phyloP scores from a whole-genome alignment of 2,797 vertebrate species.

The Pipistrellus pygmaeus region DNA sequence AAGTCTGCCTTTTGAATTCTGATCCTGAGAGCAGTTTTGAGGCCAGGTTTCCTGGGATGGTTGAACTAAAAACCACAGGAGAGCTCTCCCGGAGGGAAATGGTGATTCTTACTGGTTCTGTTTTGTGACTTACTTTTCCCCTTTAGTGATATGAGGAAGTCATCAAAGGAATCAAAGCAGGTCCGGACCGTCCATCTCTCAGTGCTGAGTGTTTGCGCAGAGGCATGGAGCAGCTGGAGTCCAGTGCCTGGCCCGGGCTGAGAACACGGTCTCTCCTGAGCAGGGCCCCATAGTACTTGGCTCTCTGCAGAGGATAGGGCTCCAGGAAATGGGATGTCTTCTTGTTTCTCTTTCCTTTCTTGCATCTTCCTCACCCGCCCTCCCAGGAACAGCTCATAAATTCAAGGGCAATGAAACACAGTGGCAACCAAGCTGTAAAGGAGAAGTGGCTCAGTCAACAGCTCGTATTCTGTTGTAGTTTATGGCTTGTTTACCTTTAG shows the following conservation, averaged over 20 bases:
- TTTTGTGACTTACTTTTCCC: neutral
- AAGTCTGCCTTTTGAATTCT: neutral
- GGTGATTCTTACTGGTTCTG: neutral
- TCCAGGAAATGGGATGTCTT: neutral
- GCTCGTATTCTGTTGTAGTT: conserved; percentile 33
- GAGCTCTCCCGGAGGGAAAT: neutral
- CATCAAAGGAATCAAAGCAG: neutral
- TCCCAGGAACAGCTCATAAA: neutral
- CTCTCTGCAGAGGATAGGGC: neutral
- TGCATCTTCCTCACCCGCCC: neutral
- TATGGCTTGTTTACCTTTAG: conserved; percentile 72
- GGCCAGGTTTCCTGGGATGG: neutral
- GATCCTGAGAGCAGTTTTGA: neutral
- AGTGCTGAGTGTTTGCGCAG: neutral
- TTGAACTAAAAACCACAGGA: neutral
- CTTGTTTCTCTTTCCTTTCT: conserved; percentile 6
- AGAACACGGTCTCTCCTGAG: neutral
- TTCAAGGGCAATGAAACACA: neutral
- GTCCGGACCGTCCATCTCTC: neutral
- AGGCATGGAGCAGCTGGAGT: neutral
- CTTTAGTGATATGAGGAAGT: neutral
- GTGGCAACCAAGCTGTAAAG: neutral
- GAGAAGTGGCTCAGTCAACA: conserved; percentile 32
- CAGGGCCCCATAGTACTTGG: neutral
- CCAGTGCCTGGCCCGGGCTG: neutral